A percentile compares a stretch with the other conserved stretches of the same genome.
Conservation (phyloP, 2,888 invertebrate genomes). For the Drosophila formosana region DNA sequence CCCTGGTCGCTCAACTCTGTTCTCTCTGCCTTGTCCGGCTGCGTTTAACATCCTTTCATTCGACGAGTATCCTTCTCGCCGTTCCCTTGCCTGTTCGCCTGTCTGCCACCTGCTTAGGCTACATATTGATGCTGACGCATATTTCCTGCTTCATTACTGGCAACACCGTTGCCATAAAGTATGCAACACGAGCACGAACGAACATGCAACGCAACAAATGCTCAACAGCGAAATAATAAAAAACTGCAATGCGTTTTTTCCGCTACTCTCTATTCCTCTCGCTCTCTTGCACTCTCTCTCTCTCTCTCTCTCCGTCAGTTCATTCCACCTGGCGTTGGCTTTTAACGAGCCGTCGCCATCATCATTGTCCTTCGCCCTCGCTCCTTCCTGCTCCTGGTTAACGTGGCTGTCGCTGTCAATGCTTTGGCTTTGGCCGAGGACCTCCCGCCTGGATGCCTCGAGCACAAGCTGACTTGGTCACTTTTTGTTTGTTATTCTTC, state of each 20-base stretch:
- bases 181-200: conserved; percentile 54
- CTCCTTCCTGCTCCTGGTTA: conserved; percentile 22
- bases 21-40: conserved; percentile 9
- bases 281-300: background rate
- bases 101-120: conserved; percentile 16
- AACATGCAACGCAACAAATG: conserved; percentile 37
- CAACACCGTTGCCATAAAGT: conserved; percentile 63
- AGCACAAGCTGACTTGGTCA: conserved; percentile 48
- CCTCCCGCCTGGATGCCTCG: conserved; percentile 2
- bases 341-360: conserved; percentile 67
- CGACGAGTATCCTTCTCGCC: background rate
- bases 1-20: background rate
- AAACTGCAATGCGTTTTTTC: conserved; percentile 53
- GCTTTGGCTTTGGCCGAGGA: conserved; percentile 20
- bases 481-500: conserved; percentile 40
- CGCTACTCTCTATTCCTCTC: background rate
- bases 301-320: background rate
- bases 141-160: conserved; percentile 77
- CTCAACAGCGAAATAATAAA: conserved; percentile 13
- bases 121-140: conserved; percentile 75
- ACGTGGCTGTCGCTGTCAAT: conserved; percentile 42
- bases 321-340: conserved; percentile 57
- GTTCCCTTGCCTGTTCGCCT: background rate
- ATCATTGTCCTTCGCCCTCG: conserved; percentile 1
- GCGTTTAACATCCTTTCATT: conserved; percentile 24